A percentile compares a stretch with the other conserved stretches of the same genome.
Conservation (phyloP, 2,797 vertebrate genomes). For the Anguilla pacifica region DNA sequence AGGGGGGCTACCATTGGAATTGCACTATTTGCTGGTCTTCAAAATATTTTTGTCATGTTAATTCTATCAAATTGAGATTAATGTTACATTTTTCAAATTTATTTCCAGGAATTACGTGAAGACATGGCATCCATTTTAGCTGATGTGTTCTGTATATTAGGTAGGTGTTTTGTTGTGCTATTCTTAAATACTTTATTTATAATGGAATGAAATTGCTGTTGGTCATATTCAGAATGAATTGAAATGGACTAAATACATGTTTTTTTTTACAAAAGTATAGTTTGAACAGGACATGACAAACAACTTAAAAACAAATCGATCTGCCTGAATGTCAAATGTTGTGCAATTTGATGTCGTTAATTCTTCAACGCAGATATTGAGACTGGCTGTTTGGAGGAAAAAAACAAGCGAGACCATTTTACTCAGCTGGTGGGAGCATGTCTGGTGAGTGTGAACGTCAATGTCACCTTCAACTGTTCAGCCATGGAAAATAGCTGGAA, state of each 20-base stretch:
- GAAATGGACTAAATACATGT: not conserved
- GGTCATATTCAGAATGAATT: not conserved
- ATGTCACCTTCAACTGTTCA: constrained; percentile 11
- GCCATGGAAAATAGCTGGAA: constrained; percentile 9
- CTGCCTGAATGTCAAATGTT: not conserved
- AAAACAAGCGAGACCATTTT: constrained; percentile 94
- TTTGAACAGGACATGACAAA: not conserved
- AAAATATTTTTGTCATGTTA: constrained; percentile 31
- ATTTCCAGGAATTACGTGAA: constrained; percentile 85
- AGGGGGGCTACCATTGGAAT: not conserved
- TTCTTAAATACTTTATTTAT: not conserved
- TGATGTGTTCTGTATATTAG: constrained; percentile 96
- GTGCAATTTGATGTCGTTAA: not conserved
- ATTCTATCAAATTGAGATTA: not conserved
- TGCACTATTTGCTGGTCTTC: not conserved
- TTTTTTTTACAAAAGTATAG: not conserved
- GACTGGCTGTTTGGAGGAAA: constrained; percentile 96
- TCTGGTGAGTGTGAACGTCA: constrained; percentile 81
- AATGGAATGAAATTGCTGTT: not conserved
- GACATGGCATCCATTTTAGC: constrained; percentile 97
- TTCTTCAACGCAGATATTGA: constrained; percentile 84
- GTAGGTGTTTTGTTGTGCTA: constrained; percentile 61
- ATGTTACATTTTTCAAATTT: constrained; percentile 9
- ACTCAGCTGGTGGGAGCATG: constrained; percentile 93
- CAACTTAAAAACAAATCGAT: not conserved